Base-by-base conservation (phyloP, 1,140 invertebrate genomes). In the Cyphomyrmex costatus region DNA sequence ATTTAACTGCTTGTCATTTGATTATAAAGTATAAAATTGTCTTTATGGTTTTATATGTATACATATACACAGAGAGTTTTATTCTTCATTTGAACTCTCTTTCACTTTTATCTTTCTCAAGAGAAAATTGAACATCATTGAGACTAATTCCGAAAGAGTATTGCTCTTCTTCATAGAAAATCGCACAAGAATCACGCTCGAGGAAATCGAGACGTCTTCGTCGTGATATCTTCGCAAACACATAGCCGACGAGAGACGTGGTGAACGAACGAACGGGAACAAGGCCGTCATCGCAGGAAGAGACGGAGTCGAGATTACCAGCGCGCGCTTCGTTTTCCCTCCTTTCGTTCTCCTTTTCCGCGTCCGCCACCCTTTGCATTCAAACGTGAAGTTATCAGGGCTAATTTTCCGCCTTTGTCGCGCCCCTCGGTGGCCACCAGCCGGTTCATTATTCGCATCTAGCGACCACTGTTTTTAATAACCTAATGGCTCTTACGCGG, bases 401-500 rank as follows among this genome's bases (percentile, higher is more conserved):
- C 93, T 93, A 94, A 94, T 93, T 94, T 94, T 93, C 88, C 92
- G 91, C 91, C 91, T 93, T 93, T 93, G 92, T 93, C 89, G 90
- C 83, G 85, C 79, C 87, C 80, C 86, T 87, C 87, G 85, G 74
- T 90, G 85, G 89, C 86, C 85, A 90, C 58, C 91, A 79, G 68
- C 77, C 80, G 63, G 87, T 85, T 89, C 85, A 88, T 92, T 93
- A 91, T 88, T 89, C 91, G 90, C 88, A 89, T 91, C 90, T 91
- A 91, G 87, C 86, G 88, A 88, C 88, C 86, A 88, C 91, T 93
- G 91, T 93, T 95, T 94, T 95, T 95, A 95, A 95, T 95, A 94
- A 95, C 93, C 93, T 94, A 95, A 94, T 95, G 94, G 94, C 93
- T 95, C 93, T 94, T 92, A 93, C 91, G 89, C 91, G 91, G 90